Base-by-base conservation (phyloP, 2,888 invertebrate genomes). In the Meiosimyza decipiens region DNA sequence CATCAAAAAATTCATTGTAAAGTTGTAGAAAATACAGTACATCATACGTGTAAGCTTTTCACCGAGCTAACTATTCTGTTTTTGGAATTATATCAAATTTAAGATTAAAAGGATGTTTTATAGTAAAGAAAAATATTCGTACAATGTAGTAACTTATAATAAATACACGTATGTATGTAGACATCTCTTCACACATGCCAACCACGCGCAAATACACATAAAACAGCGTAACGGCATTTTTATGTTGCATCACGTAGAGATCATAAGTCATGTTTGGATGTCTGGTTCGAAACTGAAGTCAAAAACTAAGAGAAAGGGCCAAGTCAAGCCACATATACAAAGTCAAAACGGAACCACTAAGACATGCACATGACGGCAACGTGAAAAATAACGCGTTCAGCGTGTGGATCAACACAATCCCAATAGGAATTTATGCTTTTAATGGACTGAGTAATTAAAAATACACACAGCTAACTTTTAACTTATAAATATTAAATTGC, bases 191-290 rank as follows among this genome's bases (percentile, higher is more conserved):
- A 55, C 15, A 71, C 55, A 59, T 33, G 65, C 60, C 60, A n/a
- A 64, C 28, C 16, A 40, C 40, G 40, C 40, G 40, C 18, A n/a
- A 22, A 28, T 77, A 77, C 81, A 79, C 40, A 18, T 50, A 6
- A 68, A 59, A 49, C 68, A 59, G 57, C 80, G 79, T 81, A 82
- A 80, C 81, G 80, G 80, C 80, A 83, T 82, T 84, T 84, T 84
- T 83, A 84, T 84, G 83, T 84, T 84, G 83, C 83, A 84, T 84
- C 84, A 84, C 84, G 84, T 84, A 83, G 77, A 78, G 84, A 82
- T 84, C 84, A 84, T 84, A 84, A 84, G 84, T 84, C 83, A 84
- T 84, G 84, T 84, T 84, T 83, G 81, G 80, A 81, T 84, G 83
- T 82, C 82, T 82, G 81, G 79, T 79, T 76, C 81, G 76, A 73